Evolutionary conservation across 2,797 vertebrate genomes (phyloP).

Genomic region (Chelidonichthys spinosus): DNA sequence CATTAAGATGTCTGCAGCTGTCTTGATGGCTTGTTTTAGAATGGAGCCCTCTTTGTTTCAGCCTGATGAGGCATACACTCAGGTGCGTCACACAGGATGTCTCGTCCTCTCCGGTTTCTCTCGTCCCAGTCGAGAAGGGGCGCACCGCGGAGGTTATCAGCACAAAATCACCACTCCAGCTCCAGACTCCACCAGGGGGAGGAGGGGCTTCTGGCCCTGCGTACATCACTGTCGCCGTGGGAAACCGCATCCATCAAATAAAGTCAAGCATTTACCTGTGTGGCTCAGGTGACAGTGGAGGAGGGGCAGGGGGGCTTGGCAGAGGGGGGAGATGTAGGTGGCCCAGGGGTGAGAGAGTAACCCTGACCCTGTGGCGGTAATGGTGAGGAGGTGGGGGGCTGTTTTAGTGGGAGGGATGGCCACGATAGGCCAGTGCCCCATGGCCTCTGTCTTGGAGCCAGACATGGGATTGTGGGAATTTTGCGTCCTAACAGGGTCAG

Average conservation of each 20-base stretch:
- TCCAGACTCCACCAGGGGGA: conserved; percentile 44
- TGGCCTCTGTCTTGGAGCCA: conserved; percentile 59
- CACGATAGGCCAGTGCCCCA: conserved; percentile 11
- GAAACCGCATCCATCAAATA: conserved; percentile 87
- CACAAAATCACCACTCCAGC: conserved; percentile 76
- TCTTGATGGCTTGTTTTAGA: conserved; percentile 32
- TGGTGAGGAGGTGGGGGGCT: not conserved
- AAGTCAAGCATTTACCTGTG: conserved; percentile 85
- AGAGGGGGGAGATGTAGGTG: conserved; percentile 32
- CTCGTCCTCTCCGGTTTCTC: conserved; percentile 75
- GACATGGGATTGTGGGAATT: conserved; percentile 70
- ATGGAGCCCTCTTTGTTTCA: conserved; percentile 65
- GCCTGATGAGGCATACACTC: conserved; percentile 63
- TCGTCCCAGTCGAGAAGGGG: conserved; percentile 30
- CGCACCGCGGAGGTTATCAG: conserved; percentile 77
- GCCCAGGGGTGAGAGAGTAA: conserved; percentile 68
- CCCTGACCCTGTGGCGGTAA: conserved; percentile 71
- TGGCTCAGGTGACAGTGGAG: conserved; percentile 86
- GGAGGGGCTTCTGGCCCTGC: conserved; percentile 33
- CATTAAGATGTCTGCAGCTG: conserved; percentile 27
- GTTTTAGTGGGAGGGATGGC: conserved; percentile 12
- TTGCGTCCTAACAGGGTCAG: conserved; percentile 58
- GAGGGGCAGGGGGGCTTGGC: conserved; percentile 49
- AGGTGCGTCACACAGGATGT: conserved; percentile 74
- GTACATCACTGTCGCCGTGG: conserved; percentile 82